Base-by-base conservation (phyloP, 1,140 invertebrate genomes). In the Tetramorium alpestre region DNA sequence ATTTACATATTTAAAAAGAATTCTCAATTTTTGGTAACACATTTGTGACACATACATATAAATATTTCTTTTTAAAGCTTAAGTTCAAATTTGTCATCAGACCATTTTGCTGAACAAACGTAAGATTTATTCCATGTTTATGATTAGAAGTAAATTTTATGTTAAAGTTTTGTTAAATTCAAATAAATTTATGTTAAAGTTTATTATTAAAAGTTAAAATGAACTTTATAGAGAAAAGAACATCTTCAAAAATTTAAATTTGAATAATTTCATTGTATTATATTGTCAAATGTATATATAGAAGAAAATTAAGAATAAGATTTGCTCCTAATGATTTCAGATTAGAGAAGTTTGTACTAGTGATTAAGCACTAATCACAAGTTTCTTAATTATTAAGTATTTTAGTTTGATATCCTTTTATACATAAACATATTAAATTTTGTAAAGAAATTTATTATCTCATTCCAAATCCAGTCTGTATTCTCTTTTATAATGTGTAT, bases 401-500 rank as follows among this genome's bases (percentile, higher is more conserved):
- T 62, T 62, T 44, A 75, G 51, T 56, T 58, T 47, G 58, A 10
- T 49, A 33, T n/a, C 7, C 28, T n/a, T 49, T 78, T 67, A 67
- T 41, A 44, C 8, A 44, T 67, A 33, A 33, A 33, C 22, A 38
- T 58, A n/a, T 72, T 11, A n/a, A 47, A 13, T 72, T 44, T 47
- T 73, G 54, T 82, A 73, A 18, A 41, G 56, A 72, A 38, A 62
- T 60, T 56, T 49, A 67, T 81, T 47, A 58, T 60, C 38, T 69
- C 3, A 22, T 10, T 84, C 18, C 44, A 65, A 78, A 85, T 64
- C 22, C 47, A 49, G 16, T 78, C 16, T 85, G 82, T 85, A 91
- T 86, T 91, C 69, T 70, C 51, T 75, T 89, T 82, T 67, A 82
- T 47, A 87, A 72, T 81, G 87, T 92, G 91, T 90, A 89, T 84